Evolutionary conservation across 2,888 invertebrate genomes (phyloP).

Genomic region (Strigamia crassipes): DNA sequence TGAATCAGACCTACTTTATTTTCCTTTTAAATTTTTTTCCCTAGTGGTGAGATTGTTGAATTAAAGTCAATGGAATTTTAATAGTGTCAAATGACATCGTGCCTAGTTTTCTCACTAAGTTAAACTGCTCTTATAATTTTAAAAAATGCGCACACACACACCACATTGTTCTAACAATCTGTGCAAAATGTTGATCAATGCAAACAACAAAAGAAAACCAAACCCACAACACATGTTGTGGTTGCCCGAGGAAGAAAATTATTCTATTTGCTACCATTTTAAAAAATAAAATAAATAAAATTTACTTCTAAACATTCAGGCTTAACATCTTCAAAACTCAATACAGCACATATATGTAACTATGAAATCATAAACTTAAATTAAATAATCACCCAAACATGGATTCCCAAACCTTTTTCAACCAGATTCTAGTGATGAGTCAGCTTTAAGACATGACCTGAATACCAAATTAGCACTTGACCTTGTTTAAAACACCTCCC

Average conservation of each 20-base stretch:
- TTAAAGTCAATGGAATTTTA: not conserved
- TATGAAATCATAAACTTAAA: too few species aligned
- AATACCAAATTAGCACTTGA: not conserved
- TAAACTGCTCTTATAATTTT: too few species aligned
- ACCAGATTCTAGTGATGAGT: not conserved
- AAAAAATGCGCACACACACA: too few species aligned
- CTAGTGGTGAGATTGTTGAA: not conserved
- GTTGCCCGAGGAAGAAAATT: too few species aligned
- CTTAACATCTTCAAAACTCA: too few species aligned
- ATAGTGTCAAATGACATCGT: not conserved
- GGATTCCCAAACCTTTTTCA: not conserved
- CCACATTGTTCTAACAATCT: too few species aligned
- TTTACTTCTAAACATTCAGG: too few species aligned
- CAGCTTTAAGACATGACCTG: not conserved
- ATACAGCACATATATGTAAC: too few species aligned
- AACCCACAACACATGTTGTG: too few species aligned
- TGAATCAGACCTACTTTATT: not conserved
- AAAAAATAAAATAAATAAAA: too few species aligned
- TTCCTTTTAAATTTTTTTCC: not conserved
- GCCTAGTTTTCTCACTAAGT: not conserved
- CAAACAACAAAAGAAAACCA: not conserved
- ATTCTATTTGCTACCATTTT: too few species aligned
- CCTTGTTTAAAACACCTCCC: not conserved
- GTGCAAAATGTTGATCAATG: not conserved
- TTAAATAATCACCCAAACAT: not conserved